Conservation (phyloP, 53 echinoderm and acorn worm species). For the Echinarachnius parma region DNA sequence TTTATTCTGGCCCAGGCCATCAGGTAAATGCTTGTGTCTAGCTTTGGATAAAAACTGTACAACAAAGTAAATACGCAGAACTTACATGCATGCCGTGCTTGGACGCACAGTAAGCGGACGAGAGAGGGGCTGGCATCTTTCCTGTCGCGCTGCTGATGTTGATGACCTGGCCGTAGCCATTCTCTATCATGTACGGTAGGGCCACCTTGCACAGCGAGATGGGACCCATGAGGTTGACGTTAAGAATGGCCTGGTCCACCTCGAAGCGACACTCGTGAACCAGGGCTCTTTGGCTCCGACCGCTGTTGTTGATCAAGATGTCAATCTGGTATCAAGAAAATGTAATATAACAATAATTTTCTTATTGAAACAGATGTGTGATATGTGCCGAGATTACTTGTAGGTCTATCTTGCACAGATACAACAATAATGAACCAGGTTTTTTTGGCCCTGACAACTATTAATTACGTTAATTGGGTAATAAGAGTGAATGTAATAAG, state of each 20-base stretch:
- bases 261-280: conserved; percentile 57
- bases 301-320: conserved; percentile 85
- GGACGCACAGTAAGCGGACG: conserved; percentile 71
- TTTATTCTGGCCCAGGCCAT: too few relatives aligned
- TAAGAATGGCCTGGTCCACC: conserved; percentile 63
- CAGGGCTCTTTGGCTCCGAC: conserved; percentile 66
- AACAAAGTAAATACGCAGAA: too few relatives aligned
- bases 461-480: too few relatives aligned
- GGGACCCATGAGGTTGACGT: conserved; percentile 67
- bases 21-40: too few relatives aligned
- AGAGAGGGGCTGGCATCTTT: conserved; percentile 52
- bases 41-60: too few relatives aligned
- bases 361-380: not conserved
- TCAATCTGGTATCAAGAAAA: conserved; percentile 53
- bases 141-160: conserved; percentile 85
- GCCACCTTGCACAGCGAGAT: conserved; percentile 79
- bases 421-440: too few relatives aligned
- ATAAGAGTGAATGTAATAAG: too few relatives aligned
- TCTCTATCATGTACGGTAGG: conserved; percentile 68
- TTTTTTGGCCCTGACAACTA: too few relatives aligned
- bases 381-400: too few relatives aligned
- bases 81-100: conserved; percentile 88
- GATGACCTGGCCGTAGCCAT: conserved; percentile 74
- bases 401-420: too few relatives aligned
- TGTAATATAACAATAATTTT: not conserved